A percentile compares a stretch with the other conserved stretches of the same genome.
Conservation (phyloP, 2,888 invertebrate species). For the Leptinotarsa peninsularis region DNA sequence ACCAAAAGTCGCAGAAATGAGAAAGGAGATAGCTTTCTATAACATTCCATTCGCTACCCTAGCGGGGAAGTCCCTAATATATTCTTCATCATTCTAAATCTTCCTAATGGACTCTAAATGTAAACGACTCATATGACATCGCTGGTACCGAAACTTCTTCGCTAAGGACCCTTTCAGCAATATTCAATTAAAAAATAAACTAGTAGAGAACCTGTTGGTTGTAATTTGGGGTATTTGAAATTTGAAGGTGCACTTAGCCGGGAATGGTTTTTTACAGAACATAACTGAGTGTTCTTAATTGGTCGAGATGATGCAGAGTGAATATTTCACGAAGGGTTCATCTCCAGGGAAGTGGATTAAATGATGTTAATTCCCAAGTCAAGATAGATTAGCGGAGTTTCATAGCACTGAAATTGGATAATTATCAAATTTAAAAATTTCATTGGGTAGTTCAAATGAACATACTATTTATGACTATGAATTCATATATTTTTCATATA, state of each 20-base stretch:
- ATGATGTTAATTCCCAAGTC: neutral
- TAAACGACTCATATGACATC: slow-evolving; percentile 62
- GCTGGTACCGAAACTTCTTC: slow-evolving; percentile 50
- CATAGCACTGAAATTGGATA: neutral
- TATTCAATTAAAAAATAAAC: slow-evolving; percentile 64
- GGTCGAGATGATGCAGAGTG: slow-evolving; percentile 7
- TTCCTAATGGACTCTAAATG: slow-evolving; percentile 65
- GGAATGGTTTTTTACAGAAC: slow-evolving; percentile 27
- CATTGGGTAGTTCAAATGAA: neutral
- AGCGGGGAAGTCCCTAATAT: slow-evolving; percentile 45
- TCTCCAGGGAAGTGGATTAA: neutral
- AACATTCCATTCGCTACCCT: slow-evolving; percentile 46
- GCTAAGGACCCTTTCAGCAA: slow-evolving; percentile 45
- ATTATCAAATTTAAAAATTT: neutral
- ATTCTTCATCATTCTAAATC: slow-evolving; percentile 60
- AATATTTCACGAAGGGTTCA: neutral
- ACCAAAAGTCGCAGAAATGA: slow-evolving; percentile 32
- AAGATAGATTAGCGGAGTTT: neutral
- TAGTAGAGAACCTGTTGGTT: slow-evolving; percentile 56
- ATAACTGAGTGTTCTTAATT: slow-evolving; percentile 28
- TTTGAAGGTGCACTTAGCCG: slow-evolving; percentile 42
- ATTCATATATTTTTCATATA: too few relatives aligned
- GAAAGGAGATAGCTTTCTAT: neutral
- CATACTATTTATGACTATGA: too few relatives aligned
- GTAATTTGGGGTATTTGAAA: slow-evolving; percentile 45